Conservation (phyloP, 2,888 invertebrate genomes). For the Drosophila falleni region DNA sequence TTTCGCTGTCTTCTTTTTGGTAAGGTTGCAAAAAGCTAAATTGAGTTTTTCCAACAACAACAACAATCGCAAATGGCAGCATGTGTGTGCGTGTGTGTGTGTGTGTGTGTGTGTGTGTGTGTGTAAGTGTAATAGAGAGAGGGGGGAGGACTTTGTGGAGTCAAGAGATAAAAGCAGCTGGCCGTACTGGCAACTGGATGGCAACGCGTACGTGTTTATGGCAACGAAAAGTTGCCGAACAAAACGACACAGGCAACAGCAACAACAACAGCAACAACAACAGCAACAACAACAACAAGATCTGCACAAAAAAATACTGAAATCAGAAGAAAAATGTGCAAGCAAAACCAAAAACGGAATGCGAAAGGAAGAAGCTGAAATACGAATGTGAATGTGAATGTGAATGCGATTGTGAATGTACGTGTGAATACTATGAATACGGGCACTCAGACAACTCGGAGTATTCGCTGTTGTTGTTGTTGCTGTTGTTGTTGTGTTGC, state of each 20-base stretch:
- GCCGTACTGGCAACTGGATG: constrained; percentile 54
- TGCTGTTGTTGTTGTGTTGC: constrained; percentile 7
- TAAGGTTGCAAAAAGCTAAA: constrained; percentile 78
- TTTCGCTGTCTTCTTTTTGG: constrained; percentile 42
- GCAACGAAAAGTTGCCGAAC: constrained; percentile 76
- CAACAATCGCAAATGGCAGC: constrained; percentile 61
- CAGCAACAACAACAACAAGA: constrained; percentile 22
- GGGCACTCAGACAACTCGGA: constrained; percentile 29
- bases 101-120: constrained; percentile 7
- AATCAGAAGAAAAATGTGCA: constrained; percentile 59
- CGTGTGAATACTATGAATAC: constrained; percentile 27
- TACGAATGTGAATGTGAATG: constrained; percentile 22
- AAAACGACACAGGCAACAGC: constrained; percentile 53
- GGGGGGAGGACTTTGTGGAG: constrained; percentile 19
- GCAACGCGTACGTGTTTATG: constrained; percentile 77
- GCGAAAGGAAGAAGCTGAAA: constrained; percentile 33
- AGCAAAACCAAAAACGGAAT: constrained; percentile 52
- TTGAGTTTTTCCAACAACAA: constrained; percentile 78
- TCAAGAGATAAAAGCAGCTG: constrained; percentile 67
- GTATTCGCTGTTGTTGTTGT: neutral
- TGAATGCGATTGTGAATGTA: constrained; percentile 23
- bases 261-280: constrained; percentile 23
- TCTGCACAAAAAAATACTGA: constrained; percentile 30
- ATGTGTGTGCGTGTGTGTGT: constrained; percentile 15
- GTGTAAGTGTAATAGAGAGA: constrained; percentile 1